Conservation (phyloP, 2,888 invertebrate genomes). For the Scaptomyza cyrtandrae region DNA sequence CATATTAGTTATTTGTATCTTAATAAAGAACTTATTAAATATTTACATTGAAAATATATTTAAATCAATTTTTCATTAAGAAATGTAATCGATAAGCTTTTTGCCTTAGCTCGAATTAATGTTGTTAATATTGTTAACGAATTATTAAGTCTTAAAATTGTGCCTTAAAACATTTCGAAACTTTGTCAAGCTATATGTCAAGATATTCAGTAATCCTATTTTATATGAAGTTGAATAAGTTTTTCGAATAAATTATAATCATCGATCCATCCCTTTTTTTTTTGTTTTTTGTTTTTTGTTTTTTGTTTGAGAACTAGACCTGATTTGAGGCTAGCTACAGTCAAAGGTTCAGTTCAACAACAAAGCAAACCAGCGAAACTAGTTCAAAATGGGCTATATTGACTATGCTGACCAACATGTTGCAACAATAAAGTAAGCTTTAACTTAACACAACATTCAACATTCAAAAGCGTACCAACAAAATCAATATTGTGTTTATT, state of each 20-base stretch:
- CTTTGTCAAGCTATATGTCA: background rate
- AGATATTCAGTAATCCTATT: background rate
- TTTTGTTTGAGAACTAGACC: background rate
- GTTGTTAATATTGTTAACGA: too few species aligned
- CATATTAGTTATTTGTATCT: background rate
- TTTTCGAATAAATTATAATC: background rate
- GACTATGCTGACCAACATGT: background rate
- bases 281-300: background rate
- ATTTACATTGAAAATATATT: too few species aligned
- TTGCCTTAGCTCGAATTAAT: too few species aligned
- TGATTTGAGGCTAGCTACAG: background rate
- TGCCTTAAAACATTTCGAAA: background rate
- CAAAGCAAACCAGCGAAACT: background rate
- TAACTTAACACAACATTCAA: too few species aligned
- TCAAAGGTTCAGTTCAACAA: background rate
- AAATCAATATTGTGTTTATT: background rate
- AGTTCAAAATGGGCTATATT: background rate
- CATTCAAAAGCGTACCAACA: too few species aligned
- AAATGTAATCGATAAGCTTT: too few species aligned
- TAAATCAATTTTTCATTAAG: too few species aligned
- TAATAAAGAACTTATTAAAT: background rate
- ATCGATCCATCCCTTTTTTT: background rate
- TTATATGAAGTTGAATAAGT: background rate
- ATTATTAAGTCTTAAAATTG: too few species aligned
- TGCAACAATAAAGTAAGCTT: too few species aligned